Base-by-base conservation (phyloP, 2,888 invertebrate genomes). In the Hartigia nigra region DNA sequence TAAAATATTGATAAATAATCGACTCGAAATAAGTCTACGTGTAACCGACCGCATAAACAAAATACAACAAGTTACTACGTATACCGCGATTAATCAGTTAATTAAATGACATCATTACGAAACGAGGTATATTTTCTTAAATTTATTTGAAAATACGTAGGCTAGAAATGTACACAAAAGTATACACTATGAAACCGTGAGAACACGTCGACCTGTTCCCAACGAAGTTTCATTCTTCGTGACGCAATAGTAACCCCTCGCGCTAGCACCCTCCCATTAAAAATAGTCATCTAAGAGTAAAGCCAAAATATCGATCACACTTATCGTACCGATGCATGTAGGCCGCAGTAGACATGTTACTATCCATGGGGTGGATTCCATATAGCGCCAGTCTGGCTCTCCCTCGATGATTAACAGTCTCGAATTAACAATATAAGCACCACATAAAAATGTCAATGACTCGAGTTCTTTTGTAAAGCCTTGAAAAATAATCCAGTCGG, bases 281-380 rank as follows among this genome's bases (percentile, higher is more conserved):
- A 55, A 55, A 55, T 55, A 55, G 55, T 23, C 23, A 55, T 9
- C 14, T 55, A 55, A 55, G 55, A 55, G 55, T 55, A 55, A 55
- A 55, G 55, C 55, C 55, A 55, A 55, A 72, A 72, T 72, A 72
- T 72, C 72, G 72, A 72, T 72, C 72, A 34, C 31, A 75, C 12
- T 74, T 72, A 23, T 76, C 78, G 36, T 87, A 90, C 90, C 90
- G 89, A 86, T 91, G 91, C 88, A 90, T 88, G 87, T 89, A 91
- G 88, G 91, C 91, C 86, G 91, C 90, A 83, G 91, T 90, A 86
- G 91, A 91, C 91, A 91, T 91, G 88, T 89, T 90, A 90, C 88
- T 91, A 91, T 91, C 91, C 91, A 91, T 91, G 88, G 88, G 90
- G 86, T 88, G 87, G 55, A 87, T 90, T 88, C 90, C 90, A 90